A percentile compares a stretch with the other conserved stretches of the same genome.
phyloP scores from a whole-genome alignment of 2,888 invertebrate species.

The Pogonocherus hispidulus region DNA sequence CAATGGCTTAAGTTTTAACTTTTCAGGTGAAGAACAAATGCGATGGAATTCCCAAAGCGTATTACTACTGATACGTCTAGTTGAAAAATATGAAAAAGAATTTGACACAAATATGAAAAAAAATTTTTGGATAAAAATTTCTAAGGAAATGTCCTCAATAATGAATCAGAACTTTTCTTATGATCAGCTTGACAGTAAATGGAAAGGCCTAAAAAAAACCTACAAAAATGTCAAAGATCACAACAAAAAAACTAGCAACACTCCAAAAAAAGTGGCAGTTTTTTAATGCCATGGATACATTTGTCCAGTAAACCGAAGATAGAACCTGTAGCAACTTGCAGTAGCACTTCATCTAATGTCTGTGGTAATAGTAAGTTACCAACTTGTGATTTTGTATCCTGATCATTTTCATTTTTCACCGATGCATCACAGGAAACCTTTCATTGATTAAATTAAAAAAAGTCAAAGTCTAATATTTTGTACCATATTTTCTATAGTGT shows the following conservation, averaged over 20 bases:
- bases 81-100: background rate
- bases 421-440: too few relatives aligned
- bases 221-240: slow-evolving; percentile 34
- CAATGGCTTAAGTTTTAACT: too few relatives aligned
- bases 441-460: too few relatives aligned
- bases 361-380: too few relatives aligned
- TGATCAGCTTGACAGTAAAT: slow-evolving; percentile 27
- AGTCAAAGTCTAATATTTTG: too few relatives aligned
- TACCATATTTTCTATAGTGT: too few relatives aligned
- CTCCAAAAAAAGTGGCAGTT: slow-evolving; percentile 20
- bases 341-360: background rate
- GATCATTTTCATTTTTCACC: too few relatives aligned
- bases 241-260: slow-evolving; percentile 10
- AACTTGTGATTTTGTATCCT: too few relatives aligned
- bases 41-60: background rate
- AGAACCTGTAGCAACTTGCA: background rate
- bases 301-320: slow-evolving; percentile 3
- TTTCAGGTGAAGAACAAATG: too few relatives aligned
- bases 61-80: background rate
- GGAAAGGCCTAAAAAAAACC: slow-evolving; percentile 29
- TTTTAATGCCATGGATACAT: slow-evolving; percentile 6
- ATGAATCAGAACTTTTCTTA: too few relatives aligned
- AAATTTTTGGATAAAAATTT: slow-evolving; percentile 22
- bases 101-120: slow-evolving; percentile 7
- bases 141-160: background rate